Base-by-base conservation (phyloP, 2,797 vertebrate species). In the Coregonus sp. region DNA sequence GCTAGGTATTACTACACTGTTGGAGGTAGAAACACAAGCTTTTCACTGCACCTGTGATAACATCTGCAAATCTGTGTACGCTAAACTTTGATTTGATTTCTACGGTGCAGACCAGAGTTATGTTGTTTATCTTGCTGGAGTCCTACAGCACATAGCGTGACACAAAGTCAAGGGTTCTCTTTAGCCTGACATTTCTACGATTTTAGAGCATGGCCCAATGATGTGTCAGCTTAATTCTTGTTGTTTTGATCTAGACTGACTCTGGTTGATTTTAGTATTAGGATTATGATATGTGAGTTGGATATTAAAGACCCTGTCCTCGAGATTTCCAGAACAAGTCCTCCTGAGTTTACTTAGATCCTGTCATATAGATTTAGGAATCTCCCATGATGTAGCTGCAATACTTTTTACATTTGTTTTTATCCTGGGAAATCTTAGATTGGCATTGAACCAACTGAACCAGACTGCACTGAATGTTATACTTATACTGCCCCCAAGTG, bases 121-220 rank as follows among this genome's bases (percentile, higher is more conserved):
- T 59, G 54, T 14, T 25, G 56, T 68, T 4, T 40, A 40, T 82
- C 80, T 14, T 70, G 33, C 6, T 4, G 18, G 69, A 54, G 59
- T 82, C 80, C 81, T 82, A 78, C 72, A 80, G 78, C 59, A 59
- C 6, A 5, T 82, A 79, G 80, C 78, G 37, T 1, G 75, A 83
- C 56, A 65, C 7, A 1, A 74, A 76, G 77, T 81, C 81, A 84
- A 59, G 74, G 68, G 81, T 74, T 78, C 59, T 54, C 74, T 29
- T 7, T 33, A 72, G 75, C 78, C 69, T 72, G 16, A 1, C 35
- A 1, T 75, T 20, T 72, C 70, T 5, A 1, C 25, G 70, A 74
- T 69, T 37, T 72, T 72, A 20, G n/a, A 20, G 31, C 65, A 52
- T 74, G 67, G 52, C 35, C 7, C 15, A 16, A 73, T 40, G 52